Evolutionary conservation across 2,888 invertebrate species (phyloP), one percentile per base, ranked within the genome.

Genomic region (Myathropa florea): DNA sequence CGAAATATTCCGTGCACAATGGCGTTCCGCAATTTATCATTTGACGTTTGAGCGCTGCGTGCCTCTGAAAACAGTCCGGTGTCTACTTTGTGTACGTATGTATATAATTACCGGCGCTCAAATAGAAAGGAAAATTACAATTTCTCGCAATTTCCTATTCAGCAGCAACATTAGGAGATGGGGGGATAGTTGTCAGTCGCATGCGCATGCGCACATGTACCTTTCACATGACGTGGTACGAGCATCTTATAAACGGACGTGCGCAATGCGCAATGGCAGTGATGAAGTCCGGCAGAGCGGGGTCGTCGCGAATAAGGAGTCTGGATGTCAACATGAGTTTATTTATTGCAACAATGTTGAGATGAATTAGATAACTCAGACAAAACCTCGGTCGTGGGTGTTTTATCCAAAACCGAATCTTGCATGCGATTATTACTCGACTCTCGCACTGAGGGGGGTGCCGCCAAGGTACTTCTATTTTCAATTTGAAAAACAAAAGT

Each of bases 101-200:
- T 46, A 24, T 21, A 57, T 75, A 81, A 67, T 85, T 85, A 81
- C 81, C 33, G 67, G 68, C 68, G 77, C 77, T 78, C 73, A 59
- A 73, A 85, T 85, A 85, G 85, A 85, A 85, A 85, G 85, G 85
- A 79, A 85, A 85, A 85, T 82, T 70, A 70, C 65, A 72, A 72
- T 80, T 80, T 83, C 70, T 79, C 60, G 60, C 70, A 55, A 63
- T 57, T 78, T 81, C 68, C 63, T 77, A 61, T 64, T n/a, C 46
- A 39, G 39, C 39, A 4, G 6, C n/a, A n/a, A 39, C n/a, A 39
- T 14, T n/a, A 39, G 64, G 23, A 61, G 33, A 57, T 80, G 72
- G 72, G 53, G 72, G 67, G 46, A 72, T 77, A 67, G 63, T 67
- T 75, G 53, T 63, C 61, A 83, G 70, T 73, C 83, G 78, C 83